Percentiles rank a stretch among this genome's conserved stretches.
Conservation (phyloP, 2,797 vertebrate species). For the Chloroceryle inda region DNA sequence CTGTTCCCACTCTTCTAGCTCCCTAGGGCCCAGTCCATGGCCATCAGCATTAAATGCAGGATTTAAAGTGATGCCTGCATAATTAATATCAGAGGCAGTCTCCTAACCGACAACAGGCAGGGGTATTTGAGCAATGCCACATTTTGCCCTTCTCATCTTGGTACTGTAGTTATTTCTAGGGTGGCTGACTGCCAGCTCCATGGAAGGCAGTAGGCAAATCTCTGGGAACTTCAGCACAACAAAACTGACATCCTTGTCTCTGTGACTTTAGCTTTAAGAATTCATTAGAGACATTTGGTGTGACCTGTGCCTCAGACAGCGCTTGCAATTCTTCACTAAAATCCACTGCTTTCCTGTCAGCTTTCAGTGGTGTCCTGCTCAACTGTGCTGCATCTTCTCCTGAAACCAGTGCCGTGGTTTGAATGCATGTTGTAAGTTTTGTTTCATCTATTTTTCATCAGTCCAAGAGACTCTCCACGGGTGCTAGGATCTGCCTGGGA, state of each 20-base stretch:
- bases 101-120: background rate
- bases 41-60: background rate
- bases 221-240: background rate
- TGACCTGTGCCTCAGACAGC: background rate
- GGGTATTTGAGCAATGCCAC: background rate
- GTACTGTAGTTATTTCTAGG: background rate
- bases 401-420: background rate
- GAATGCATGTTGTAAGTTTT: background rate
- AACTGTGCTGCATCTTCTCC: background rate
- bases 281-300: background rate
- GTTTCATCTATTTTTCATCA: background rate
- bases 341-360: background rate
- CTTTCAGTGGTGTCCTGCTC: background rate
- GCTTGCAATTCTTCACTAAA: background rate
- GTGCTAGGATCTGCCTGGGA: background rate
- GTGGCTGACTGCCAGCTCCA: background rate
- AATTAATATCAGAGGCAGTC: background rate
- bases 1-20: background rate
- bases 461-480: background rate
- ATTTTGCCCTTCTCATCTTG: background rate
- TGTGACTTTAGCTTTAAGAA: background rate
- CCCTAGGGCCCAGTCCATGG: accelerated
- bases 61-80: background rate
- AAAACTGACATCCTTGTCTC: background rate
- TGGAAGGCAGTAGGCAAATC: background rate